Base-by-base conservation (phyloP, 2,113 vertebrate genomes). In the Corythornis vintsioides region DNA sequence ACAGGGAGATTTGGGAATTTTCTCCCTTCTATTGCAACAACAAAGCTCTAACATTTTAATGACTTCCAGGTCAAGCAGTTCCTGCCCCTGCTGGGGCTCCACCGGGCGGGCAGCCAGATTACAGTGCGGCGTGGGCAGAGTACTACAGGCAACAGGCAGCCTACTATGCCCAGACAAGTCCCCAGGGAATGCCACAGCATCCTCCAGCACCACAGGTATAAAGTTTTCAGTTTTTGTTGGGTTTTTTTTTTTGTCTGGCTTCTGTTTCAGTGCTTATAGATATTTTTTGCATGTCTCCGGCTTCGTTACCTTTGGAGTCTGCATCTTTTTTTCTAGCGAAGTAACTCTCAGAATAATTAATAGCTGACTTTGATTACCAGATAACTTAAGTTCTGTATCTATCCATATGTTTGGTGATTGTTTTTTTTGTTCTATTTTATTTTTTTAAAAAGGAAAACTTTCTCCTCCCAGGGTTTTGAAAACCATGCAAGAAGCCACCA, bases 71-170 rank as follows among this genome's bases (percentile, higher is more conserved):
- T 92, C 98, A 98, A 86, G 97, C 99, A 0, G 98, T 99, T 38
- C 98, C 98, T 52, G 97, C 98, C 78, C 97, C 98, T 22, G 92
- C 98, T 1, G 98, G 98, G 78, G 96, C 99, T 50, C 99, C 99
- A 17, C 98, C 99, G 0, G 98, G 98, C 28, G 99, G 98, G 38
- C 99, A 99, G 92, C 99, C 99, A 0, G 99, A 99, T 95, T 99
- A 99, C 96, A 99, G 98, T 24, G 99, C 99, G 0, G 99, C 99
- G 10, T 99, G 99, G 99, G 99, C 99, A 2, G 99, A 99, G 93
- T 99, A 99, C 97, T 99, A 99, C 97, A 96, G 99, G 86, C 99
- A 99, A 17, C 99, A 99, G 96, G 99, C 99, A 5, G 99, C 99
- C 0, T 99, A 99, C 95, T 99, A 99, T 2, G 99, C 99, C 83